Base-by-base conservation (phyloP, 2,113 vertebrate species). In the Oryctolagus cuniculus region DNA sequence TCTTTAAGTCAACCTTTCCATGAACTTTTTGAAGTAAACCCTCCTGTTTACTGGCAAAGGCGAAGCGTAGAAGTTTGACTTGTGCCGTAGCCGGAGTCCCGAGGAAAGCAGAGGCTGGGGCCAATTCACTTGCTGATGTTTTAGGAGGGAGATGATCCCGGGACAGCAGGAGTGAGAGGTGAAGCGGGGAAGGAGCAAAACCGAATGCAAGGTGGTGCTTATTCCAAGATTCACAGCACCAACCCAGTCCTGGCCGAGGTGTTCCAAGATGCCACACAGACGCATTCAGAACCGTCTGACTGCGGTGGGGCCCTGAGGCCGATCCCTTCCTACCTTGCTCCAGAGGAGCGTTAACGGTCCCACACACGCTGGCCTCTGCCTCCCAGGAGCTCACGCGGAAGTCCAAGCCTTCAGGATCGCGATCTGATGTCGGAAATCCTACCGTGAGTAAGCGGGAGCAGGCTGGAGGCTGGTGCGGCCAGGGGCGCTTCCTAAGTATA, bases 301-400 rank as follows among this genome's bases (percentile, higher is more conserved):
- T 12, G n/a, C 29, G 8, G 4, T 2, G 5, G 22, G 49, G 1
- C 4, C 13, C 15, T 25, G 29, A 49, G 36, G 25, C 1, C 34
- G 61, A 11, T 51, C 36, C 7, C 6, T 89, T 86, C 34, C 36
- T 27, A 53, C 58, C 77, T 87, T 31, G n/a, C 38, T 34, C 38
- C 12, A 10, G 73, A 27, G 27, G 7, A 6, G 1, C 91, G n/a
- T 64, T 67, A 80, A 36, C 38, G 17, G 29, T 38, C 15, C 6
- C 8, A 80, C 9, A 27, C 1, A 19, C 27, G 36, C 58, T 49
- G 31, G 29, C n/a, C 29, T 80, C 22, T 9, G 5, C 34, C 8
- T 77, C 67, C 69, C 10, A 67, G 73, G 21, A 88, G 51, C 38
- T 77, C 91, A 10, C 6, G 69, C 13, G 70, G 29, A 92, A 86